phyloP scores from a whole-genome alignment of 2,113 vertebrate genomes.

The Patagioenas fasciata region DNA sequence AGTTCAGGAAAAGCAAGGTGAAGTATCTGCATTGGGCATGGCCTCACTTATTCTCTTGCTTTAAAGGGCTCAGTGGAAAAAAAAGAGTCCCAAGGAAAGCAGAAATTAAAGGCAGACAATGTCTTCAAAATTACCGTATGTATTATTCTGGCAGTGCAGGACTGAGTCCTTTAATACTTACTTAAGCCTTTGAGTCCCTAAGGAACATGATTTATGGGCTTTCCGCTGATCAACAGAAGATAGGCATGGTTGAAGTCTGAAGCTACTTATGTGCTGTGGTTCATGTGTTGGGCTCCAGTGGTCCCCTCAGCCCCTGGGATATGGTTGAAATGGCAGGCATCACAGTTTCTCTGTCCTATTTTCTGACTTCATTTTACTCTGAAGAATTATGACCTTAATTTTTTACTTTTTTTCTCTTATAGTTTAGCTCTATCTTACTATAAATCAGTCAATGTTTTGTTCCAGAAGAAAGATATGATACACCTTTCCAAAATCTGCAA shows the following conservation, averaged over 20 bases:
- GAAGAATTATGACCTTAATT: neutral
- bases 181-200: neutral
- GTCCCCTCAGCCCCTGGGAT: neutral
- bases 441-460: neutral
- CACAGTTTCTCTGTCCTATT: neutral
- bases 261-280: neutral
- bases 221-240: constrained; percentile 20
- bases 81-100: neutral
- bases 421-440: neutral
- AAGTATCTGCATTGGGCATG: neutral
- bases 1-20: neutral
- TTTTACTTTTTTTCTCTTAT: neutral
- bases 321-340: neutral
- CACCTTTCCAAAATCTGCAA: neutral
- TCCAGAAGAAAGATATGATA: neutral
- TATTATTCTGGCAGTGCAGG: neutral
- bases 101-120: neutral
- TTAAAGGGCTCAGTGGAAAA: neutral
- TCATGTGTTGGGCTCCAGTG: neutral
- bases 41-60: neutral
- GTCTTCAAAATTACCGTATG: neutral
- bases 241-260: neutral
- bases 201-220: neutral
- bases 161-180: neutral
- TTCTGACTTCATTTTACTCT: constrained; percentile 21